A percentile compares a stretch with the other conserved stretches of the same genome.
These are phyloP conservation scores for Apis florea DNA, from an alignment of 1,140 invertebrate genomes.

Conservation along the genomic window DNA sequence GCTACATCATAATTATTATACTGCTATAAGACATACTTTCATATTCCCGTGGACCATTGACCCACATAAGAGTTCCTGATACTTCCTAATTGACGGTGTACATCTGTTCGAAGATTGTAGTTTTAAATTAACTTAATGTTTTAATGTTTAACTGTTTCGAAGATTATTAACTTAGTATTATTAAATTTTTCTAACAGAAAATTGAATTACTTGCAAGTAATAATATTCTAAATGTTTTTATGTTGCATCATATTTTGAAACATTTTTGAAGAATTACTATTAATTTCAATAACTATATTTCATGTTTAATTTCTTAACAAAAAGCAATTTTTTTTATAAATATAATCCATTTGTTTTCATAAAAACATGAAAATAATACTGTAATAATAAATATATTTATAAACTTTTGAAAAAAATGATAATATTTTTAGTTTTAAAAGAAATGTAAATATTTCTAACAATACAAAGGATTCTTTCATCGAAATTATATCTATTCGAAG, in stretches of 20 bases:
- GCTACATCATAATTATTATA: conserved; percentile 21
- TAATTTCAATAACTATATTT: neutral
- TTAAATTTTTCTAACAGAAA: neutral
- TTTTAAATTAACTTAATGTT: conserved; percentile 16
- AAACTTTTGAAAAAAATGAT: neutral
- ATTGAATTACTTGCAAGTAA: neutral
- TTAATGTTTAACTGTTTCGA: neutral
- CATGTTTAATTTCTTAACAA: neutral
- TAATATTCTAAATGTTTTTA: neutral
- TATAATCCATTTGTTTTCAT: neutral
- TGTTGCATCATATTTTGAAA: neutral
- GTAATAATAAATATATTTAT: neutral
- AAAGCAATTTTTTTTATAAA: neutral
- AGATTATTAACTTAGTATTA: neutral
- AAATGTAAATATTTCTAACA: neutral
- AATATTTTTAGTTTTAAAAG: neutral
- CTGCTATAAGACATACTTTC: conserved; percentile 34
- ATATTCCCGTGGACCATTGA: conserved; percentile 38
- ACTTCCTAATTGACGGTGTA: conserved; percentile 29
- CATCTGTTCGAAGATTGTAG: conserved; percentile 21
- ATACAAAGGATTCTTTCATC: neutral
- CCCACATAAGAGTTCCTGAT: conserved; percentile 41
- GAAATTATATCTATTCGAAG: neutral
- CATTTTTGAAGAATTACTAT: too few species aligned
- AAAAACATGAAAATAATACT: neutral